Percentiles rank a stretch among this genome's conserved stretches.
phyloP scores from a whole-genome alignment of 1,140 invertebrate genomes.

The Lucilia cuprina region DNA sequence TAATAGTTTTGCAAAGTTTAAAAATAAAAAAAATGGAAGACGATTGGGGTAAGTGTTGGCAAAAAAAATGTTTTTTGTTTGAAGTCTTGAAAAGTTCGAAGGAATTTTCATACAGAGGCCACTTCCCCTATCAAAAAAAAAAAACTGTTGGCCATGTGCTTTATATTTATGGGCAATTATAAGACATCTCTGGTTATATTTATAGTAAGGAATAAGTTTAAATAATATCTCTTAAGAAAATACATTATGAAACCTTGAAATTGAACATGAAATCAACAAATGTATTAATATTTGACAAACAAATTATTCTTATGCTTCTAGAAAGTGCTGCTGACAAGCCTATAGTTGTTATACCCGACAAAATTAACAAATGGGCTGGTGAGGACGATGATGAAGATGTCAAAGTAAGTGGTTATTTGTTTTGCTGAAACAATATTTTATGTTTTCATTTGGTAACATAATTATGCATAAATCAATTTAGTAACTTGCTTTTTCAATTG shows the following conservation, averaged over 20 bases:
- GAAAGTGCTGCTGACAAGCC: constrained; percentile 57
- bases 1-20: not conserved
- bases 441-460: not conserved
- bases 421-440: not conserved
- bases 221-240: too few species aligned
- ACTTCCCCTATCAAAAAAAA: not conserved
- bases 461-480: not conserved
- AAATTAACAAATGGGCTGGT: constrained; percentile 82
- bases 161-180: not conserved
- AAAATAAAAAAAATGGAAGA: constrained; percentile 47
- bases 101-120: constrained; percentile 6
- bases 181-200: not conserved
- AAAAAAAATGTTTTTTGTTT: constrained; percentile 4
- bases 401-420: constrained; percentile 68
- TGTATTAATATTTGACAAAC: not conserved
- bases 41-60: constrained; percentile 58
- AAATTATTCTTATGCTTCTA: constrained; percentile 41
- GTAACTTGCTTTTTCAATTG: not conserved
- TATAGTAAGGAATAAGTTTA: too few species aligned
- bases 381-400: constrained; percentile 87
- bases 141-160: constrained; percentile 26
- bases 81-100: not conserved
- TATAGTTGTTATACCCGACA: constrained; percentile 51
- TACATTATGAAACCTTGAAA: constrained; percentile 38
- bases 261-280: not conserved